Base-by-base conservation (phyloP, 2,113 vertebrate species). In the Thalassoma bifasciatum region DNA sequence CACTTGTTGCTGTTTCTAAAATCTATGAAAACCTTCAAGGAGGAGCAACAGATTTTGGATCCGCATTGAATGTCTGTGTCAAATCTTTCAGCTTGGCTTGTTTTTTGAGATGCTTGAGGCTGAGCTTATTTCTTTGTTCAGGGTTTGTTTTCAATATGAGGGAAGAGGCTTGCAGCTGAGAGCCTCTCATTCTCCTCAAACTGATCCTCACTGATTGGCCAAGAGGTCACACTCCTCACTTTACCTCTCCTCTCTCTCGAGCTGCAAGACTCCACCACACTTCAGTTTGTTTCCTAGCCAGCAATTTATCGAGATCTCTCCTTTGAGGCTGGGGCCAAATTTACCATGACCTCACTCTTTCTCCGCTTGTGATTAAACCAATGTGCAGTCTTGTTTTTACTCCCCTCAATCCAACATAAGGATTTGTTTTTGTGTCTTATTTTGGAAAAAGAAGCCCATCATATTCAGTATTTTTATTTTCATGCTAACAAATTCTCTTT, bases 121-220 rank as follows among this genome's bases (percentile, higher is more conserved):
- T 5, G 42, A 30, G 68, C 0, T 66, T 23, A n/a, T 38, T 75
- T 76, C 10, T 69, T 37, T 46, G 65, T 13, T 50, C 5, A 19
- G n/a, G 8, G 42, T 77, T 69, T 66, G 14, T 71, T 75, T 79
- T 74, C 8, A 63, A 24, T 37, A 12, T 34, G 46, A 63, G 38
- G 58, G 42, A 12, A 63, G 54, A 57, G 30, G 37, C 58, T 47
- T 50, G 44, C 54, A 14, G 26, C 37, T 24, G 47, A 62, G 36
- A 59, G n/a, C 16, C 42, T 75, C 38, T 53, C 26, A 53, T 73
- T 46, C 19, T 63, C 64, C 81, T 58, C 36, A 26, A 46, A 73
- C 23, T 38, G 54, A 88, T 79, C 47, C 21, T 34, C 16, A 64
- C 78, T 80, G 62, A 90, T 85, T 88, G 87, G 24, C 66, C 56